Percentiles rank a stretch among this genome's conserved stretches.
These are phyloP conservation scores for Drosophila planitibia DNA, from an alignment of 2,888 invertebrate species.

Conservation along the genomic window DNA sequence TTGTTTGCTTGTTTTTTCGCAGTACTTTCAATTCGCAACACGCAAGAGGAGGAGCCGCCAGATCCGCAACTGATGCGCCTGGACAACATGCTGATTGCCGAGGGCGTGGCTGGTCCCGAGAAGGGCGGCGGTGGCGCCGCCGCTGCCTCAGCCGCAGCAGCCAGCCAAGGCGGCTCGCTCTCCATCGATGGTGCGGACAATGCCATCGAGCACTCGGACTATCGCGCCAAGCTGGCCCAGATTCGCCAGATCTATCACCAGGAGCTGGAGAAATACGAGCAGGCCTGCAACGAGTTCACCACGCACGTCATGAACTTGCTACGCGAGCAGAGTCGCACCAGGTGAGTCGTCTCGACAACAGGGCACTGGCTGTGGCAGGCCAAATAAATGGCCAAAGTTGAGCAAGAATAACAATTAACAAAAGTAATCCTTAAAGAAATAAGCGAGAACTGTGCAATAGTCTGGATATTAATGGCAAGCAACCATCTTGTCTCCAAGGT, in stretches of 20 bases:
- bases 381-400: too few species aligned
- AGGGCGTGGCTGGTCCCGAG: constrained; percentile 98
- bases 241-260: constrained; percentile 99
- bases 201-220: constrained; percentile 99
- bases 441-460: too few species aligned
- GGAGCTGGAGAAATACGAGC: constrained; percentile 99
- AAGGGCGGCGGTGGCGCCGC: constrained; percentile 95
- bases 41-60: constrained; percentile 99
- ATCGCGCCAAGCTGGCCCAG: constrained; percentile 98
- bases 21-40: constrained; percentile 97
- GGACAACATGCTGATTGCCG: constrained; percentile 99
- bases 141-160: constrained; percentile 95
- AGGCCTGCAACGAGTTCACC: constrained; percentile 99
- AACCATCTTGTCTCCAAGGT: too few species aligned
- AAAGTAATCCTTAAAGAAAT: too few species aligned
- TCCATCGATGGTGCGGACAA: constrained; percentile 90
- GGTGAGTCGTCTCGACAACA: constrained; percentile 58
- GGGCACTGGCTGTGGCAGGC: too few species aligned
- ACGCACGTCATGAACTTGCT: constrained; percentile 99
- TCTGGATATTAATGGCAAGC: too few species aligned
- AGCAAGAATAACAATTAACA: too few species aligned
- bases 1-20: constrained; percentile 69
- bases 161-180: constrained; percentile 88
- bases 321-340: constrained; percentile 97
- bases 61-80: constrained; percentile 99